These are phyloP conservation scores for Agrotis segetum DNA, from an alignment of 2,888 invertebrate genomes.

Conservation along the genomic window DNA sequence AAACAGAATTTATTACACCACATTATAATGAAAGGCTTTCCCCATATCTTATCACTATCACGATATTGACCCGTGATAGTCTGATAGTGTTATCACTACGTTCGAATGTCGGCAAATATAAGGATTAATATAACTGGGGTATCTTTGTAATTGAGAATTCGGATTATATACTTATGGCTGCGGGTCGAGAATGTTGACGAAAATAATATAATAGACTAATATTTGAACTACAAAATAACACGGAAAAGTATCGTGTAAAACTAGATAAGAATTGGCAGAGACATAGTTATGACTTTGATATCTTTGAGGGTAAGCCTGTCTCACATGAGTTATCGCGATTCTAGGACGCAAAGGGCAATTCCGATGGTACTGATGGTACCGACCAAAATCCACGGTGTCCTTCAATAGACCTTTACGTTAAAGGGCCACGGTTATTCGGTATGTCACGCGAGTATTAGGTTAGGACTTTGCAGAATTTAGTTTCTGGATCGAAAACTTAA, in stretches of 20 bases:
- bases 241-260: constrained; percentile 6
- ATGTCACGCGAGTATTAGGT: constrained; percentile 11
- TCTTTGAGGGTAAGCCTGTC: no score
- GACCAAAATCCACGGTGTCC: no score
- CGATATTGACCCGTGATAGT: constrained; percentile 41
- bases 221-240: constrained; percentile 9
- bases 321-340: no score
- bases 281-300: no score
- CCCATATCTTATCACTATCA: constrained; percentile 50
- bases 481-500: neutral
- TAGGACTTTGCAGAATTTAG: constrained; percentile 24
- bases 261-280: constrained; percentile 2
- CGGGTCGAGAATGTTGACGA: constrained; percentile 36
- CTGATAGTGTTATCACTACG: constrained; percentile 34
- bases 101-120: constrained; percentile 48
- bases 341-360: no score
- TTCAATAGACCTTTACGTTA: no score
- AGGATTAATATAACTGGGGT: constrained; percentile 59
- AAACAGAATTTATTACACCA: constrained; percentile 29
- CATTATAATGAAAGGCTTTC: constrained; percentile 49
- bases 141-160: constrained; percentile 47
- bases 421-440: no score
- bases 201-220: constrained; percentile 19
- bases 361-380: no score
- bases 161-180: constrained; percentile 30